These are phyloP conservation scores for Drosophila aldrichi DNA, from an alignment of 2,888 invertebrate genomes.

Conservation along the genomic window DNA sequence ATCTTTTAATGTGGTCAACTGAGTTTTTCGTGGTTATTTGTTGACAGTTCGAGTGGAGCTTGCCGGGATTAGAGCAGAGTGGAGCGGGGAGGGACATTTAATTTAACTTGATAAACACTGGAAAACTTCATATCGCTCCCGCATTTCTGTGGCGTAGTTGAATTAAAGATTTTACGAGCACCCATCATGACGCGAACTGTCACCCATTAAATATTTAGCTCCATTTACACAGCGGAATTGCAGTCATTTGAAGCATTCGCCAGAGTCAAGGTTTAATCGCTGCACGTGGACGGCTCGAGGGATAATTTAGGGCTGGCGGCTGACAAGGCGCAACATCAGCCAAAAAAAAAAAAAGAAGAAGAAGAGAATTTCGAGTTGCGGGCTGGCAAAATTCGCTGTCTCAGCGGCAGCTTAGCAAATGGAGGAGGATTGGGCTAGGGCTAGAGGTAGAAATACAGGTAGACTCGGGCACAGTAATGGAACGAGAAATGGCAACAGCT, in stretches of 20 bases:
- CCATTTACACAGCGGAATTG: constrained; percentile 62
- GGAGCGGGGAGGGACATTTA: background rate
- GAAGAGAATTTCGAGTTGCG: constrained; percentile 24
- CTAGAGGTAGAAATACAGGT: constrained; percentile 33
- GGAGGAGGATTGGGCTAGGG: background rate
- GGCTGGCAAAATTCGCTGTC: constrained; percentile 44
- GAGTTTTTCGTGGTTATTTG: constrained; percentile 28
- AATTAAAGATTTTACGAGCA: constrained; percentile 61
- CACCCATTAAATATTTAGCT: constrained; percentile 65
- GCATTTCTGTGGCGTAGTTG: constrained; percentile 10
- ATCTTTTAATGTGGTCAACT: constrained; percentile 24
- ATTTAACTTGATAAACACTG: constrained; percentile 1
- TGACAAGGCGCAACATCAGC: constrained; percentile 63
- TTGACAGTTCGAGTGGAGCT: constrained; percentile 23
- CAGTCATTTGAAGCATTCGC: constrained; percentile 55
- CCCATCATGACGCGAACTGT: constrained; percentile 24
- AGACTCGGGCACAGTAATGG: constrained; percentile 17
- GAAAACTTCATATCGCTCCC: background rate
- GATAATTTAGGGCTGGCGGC: constrained; percentile 21
- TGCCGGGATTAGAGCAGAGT: constrained; percentile 1
- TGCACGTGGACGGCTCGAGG: constrained; percentile 39
- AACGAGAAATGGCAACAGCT: constrained; percentile 31
- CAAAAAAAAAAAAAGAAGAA: too few species aligned
- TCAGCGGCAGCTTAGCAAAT: constrained; percentile 53
- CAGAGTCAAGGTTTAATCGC: constrained; percentile 18